Evolutionary conservation across 2,797 vertebrate species (phyloP).

Genomic region (Poeciliopsis infans): DNA sequence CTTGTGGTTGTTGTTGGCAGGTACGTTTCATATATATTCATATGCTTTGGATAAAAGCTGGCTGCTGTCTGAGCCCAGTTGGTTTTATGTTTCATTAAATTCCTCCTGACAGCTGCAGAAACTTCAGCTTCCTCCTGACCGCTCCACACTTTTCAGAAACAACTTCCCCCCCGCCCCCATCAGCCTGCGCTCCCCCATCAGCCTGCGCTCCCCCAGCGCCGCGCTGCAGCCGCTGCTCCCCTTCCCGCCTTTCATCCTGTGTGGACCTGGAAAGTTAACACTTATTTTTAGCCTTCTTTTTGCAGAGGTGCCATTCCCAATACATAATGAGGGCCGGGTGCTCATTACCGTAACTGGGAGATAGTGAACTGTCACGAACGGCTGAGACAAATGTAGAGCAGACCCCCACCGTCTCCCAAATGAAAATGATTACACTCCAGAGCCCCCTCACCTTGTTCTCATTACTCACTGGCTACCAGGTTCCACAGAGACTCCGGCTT

Average conservation of each 20-base stretch:
- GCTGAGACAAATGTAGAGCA: slow-evolving; percentile 75
- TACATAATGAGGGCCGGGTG: slow-evolving; percentile 75
- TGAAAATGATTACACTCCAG: slow-evolving; percentile 84
- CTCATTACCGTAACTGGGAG: slow-evolving; percentile 73
- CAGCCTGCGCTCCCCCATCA: no score
- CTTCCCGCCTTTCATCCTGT: slow-evolving; percentile 37
- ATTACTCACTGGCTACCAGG: slow-evolving; percentile 71
- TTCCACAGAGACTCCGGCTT: slow-evolving; percentile 46
- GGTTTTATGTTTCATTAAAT: slow-evolving; percentile 49
- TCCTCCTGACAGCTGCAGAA: slow-evolving; percentile 38
- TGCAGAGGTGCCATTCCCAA: slow-evolving; percentile 55
- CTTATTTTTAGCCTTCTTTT: slow-evolving; percentile 73
- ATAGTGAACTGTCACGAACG: slow-evolving; percentile 74
- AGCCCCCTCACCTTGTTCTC: slow-evolving; percentile 75
- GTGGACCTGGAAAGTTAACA: slow-evolving; percentile 61
- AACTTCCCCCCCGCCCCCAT: slow-evolving; percentile 30
- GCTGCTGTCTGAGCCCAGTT: slow-evolving; percentile 7
- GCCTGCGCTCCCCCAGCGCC: background rate
- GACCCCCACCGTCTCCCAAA: slow-evolving; percentile 72
- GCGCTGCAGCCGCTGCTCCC: slow-evolving; percentile 18
- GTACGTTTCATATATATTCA: background rate
- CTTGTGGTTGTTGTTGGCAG: slow-evolving; percentile 17
- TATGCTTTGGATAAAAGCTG: slow-evolving; percentile 31
- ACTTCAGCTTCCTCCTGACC: slow-evolving; percentile 40
- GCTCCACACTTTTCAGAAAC: slow-evolving; percentile 34